Evolutionary conservation across 1,140 invertebrate species (phyloP), one percentile per base, ranked within the genome.

Genomic region (Pararge aegeria): DNA sequence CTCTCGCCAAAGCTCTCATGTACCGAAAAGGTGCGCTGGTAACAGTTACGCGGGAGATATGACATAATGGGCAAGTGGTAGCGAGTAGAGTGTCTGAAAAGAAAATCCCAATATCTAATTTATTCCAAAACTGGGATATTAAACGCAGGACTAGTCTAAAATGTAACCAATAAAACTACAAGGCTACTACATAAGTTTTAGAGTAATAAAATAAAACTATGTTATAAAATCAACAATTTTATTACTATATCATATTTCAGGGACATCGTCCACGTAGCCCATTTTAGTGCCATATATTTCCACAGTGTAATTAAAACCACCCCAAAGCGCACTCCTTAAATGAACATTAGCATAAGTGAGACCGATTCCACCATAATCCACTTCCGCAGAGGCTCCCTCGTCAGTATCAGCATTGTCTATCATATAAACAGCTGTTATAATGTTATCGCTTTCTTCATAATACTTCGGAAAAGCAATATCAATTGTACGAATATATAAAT

Each of bases 401-500:
- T 65, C 30, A 13, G 51, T 38, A 55, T 75, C 30, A 18, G 46
- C 42, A 56, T 75, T 73, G 27, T 75, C 67, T 50, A 61, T 72
- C 3, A 73, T 55, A 21, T 68, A 19, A 38, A 78, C 62, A 0
- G 66, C 68, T 0, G 70, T 70, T 40, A 75, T 75, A 38, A 72
- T 44, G 55, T 73, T 66, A 19, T 55, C 70, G n/a, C 27, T 34
- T 2, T 75, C 75, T 59, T 75, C 75, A 20, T 70, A 44, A 54
- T 73, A 78, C 48, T 75, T 75, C 10, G 75, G 75, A 40, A 75
- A 78, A 15, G 73, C 73, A 15, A 78, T 60, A 46, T 78, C 73
- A 34, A 61, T 48, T 48, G 68, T 61, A 48, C 68, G 56, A 15
- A 75, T 57, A 37, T 64, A 66, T 18, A 57, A 65, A 44, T 55